A percentile compares a stretch with the other conserved stretches of the same genome.
phyloP scores from a whole-genome alignment of 2,797 vertebrate genomes.

The Myotis daubentonii region DNA sequence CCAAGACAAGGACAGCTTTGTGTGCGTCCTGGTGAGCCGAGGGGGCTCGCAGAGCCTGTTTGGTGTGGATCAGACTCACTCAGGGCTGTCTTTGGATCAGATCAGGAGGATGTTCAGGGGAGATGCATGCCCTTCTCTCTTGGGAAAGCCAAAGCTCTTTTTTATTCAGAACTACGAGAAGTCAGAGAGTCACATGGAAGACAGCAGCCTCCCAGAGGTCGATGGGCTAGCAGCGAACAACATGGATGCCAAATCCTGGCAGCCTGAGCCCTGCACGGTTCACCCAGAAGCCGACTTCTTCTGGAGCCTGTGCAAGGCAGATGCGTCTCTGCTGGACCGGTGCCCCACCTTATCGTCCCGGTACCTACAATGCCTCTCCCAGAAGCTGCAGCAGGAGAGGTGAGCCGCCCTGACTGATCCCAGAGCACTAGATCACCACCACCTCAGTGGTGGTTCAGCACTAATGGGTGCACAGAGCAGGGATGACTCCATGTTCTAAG shows the following conservation, averaged over 20 bases:
- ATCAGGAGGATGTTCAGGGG: constrained; percentile 88
- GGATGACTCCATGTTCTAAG: not conserved
- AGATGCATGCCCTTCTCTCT: constrained; percentile 87
- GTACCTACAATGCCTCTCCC: constrained; percentile 89
- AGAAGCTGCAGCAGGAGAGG: constrained; percentile 85
- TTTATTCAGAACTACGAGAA: constrained; percentile 93
- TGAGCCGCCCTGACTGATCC: constrained; percentile 38
- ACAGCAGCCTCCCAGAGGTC: constrained; percentile 82
- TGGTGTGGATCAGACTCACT: constrained; percentile 84
- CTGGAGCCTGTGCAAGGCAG: constrained; percentile 93
- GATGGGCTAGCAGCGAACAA: constrained; percentile 82
- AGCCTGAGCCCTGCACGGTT: constrained; percentile 61
- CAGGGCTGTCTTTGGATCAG: constrained; percentile 84
- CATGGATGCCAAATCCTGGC: not conserved
- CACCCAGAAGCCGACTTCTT: constrained; percentile 92
- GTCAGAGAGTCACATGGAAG: constrained; percentile 57
- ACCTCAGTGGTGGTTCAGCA: not conserved
- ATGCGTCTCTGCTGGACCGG: constrained; percentile 83
- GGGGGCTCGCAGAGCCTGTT: constrained; percentile 85
- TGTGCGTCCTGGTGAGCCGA: constrained; percentile 93
- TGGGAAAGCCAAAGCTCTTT: constrained; percentile 96
- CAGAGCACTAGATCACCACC: not conserved
- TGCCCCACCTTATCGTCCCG: constrained; percentile 80
- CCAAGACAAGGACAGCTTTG: constrained; percentile 86
- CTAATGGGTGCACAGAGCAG: not conserved